Base-by-base conservation (phyloP, 2,797 vertebrate genomes). In the Lateolabrax maculatus region DNA sequence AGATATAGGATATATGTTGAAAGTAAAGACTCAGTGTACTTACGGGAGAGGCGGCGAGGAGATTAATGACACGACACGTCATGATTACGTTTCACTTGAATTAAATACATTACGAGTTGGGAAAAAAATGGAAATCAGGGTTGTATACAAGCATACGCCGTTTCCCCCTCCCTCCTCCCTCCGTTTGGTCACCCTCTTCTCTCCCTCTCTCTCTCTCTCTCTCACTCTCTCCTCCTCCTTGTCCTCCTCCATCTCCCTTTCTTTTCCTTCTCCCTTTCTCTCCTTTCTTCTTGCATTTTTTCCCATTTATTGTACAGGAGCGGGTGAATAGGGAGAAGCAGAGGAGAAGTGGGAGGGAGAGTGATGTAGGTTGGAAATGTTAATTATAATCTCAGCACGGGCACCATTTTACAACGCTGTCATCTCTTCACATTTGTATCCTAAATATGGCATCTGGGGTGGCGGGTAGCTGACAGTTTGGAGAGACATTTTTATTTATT, bases 11-110 rank as follows among this genome's bases (percentile, higher is more conserved):
- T 86, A 86, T 90, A 92, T 87, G 93, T 88, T 94, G 91, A 95
- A 96, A 95, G 95, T 96, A 94, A 92, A 95, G 94, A 93, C 93
- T 95, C 93, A 91, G 93, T 95, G 95, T 96, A 96, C 95, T 96
- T 96, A 96, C 95, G 94, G 95, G 94, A 95, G 95, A 95, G 95
- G 95, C 95, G 95, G 95, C 94, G 95, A 95, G 94, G 89, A 95
- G 95, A 96, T 96, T 96, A 96, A 96, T 96, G 95, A 95, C 95
- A 94, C 93, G 91, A 95, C 95, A 96, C 95, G 95, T 96, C 95
- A 96, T 96, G 95, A 95, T 96, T 96, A 96, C 95, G 95, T 96
- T 95, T 95, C 95, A 95, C 95, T 95, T 94, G 95, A 96, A 96
- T 96, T 96, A 96, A 96, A 96, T 95, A 96, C 95, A 96, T 96